Base-by-base conservation (phyloP, 2,888 invertebrate genomes). In the Ptilodon capucinus region DNA sequence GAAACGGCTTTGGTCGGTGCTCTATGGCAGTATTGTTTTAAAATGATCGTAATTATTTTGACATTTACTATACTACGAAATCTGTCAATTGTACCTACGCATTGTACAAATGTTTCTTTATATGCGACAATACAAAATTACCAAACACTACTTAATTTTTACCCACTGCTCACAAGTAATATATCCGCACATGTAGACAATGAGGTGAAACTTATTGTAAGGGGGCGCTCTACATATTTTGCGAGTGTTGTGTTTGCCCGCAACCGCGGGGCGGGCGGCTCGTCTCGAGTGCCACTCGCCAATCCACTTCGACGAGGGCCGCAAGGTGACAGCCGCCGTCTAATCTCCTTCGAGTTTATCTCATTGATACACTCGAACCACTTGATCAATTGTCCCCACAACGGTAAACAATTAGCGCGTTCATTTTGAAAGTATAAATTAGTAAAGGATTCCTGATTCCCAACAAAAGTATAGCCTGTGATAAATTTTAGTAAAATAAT, bases 291-390 rank as follows among this genome's bases (percentile, higher is more conserved):
- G 79, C 69, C 71, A 52, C 84, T 83, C 59, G 79, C 69, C 71
- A 52, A 83, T 83, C 59, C 60, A 69, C 62, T 64, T 68, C 71
- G 67, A 68, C 64, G 71, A 81, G 83, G 67, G 74, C 78, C 71
- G 67, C 73, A 73, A 84, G 81, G 81, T 86, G 86, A 81, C 86
- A 81, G 77, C 78, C 76, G 59, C 77, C 78, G 81, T 81, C 83
- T 88, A 86, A 88, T 86, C 85, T 84, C 71, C 77, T 79, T 81
- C 75, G 72, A 74, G 74, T 75, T 74, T 73, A 78, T 75, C 76
- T 68, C 72, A 78, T 72, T 74, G 75, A 76, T 76, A 71, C 68
- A 71, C 73, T 74, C 68, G 63, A 66, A 60, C 60, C 64, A 56
- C 62, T 69, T 60, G 68, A 59, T 68, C 68, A 59, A 64, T 68